These are phyloP conservation scores for Drosophila serrata DNA, from an alignment of 1,140 invertebrate species.

Conservation along the genomic window DNA sequence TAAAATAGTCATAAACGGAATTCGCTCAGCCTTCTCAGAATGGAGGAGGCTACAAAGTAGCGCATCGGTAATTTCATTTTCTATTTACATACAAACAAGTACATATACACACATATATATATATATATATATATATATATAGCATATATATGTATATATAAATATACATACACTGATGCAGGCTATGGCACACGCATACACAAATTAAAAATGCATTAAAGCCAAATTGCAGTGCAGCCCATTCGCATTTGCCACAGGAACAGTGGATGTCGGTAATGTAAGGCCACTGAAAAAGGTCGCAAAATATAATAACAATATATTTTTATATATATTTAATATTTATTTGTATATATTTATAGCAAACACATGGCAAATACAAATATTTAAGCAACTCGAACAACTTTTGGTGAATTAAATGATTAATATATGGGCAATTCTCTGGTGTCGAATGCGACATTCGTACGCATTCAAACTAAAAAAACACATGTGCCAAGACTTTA, in stretches of 20 bases:
- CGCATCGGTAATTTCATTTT: conserved; percentile 58
- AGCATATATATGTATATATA: not conserved
- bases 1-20: conserved; percentile 65
- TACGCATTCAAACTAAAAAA: no score
- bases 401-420: no score
- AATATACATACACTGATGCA: not conserved
- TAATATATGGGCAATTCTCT: no score
- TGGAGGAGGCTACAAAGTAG: conserved; percentile 47
- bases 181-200: conserved; percentile 25
- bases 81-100: conserved; percentile 51
- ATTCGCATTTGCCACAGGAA: conserved; percentile 13
- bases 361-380: not conserved
- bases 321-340: not conserved
- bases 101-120: no score
- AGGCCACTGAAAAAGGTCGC: not conserved
- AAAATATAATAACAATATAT: not conserved
- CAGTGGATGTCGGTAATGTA: conserved; percentile 8
- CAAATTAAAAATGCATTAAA: conserved; percentile 63
- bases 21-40: conserved; percentile 33
- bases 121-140: no score
- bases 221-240: conserved; percentile 47
- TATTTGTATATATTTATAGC: not conserved
- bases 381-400: no score
- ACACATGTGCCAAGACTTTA: no score
- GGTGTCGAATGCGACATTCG: no score